A percentile compares a stretch with the other conserved stretches of the same genome.
These are phyloP conservation scores for Pygmarrhopalites habei DNA, from an alignment of 1,140 invertebrate species.

Conservation along the genomic window DNA sequence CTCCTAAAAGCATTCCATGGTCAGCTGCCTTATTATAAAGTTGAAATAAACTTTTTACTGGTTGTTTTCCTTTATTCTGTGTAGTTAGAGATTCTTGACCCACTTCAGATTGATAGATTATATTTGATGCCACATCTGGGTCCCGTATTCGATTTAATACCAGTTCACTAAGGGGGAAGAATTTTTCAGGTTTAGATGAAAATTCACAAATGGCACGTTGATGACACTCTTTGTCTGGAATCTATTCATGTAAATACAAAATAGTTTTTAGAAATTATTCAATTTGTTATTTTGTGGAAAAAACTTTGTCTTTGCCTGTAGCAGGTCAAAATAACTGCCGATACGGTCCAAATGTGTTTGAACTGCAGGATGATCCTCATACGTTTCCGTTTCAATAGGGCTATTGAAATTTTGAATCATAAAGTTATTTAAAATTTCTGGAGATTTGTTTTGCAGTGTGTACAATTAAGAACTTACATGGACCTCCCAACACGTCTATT, in stretches of 20 bases:
- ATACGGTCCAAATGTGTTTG: slow-evolving; percentile 29
- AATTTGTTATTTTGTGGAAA: not conserved
- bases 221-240: slow-evolving; percentile 40
- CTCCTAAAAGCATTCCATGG: slow-evolving; percentile 24
- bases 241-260: slow-evolving; percentile 24
- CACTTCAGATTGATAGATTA: not conserved
- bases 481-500: slow-evolving; percentile 18
- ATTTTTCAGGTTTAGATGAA: slow-evolving; percentile 38
- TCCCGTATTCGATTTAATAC: slow-evolving; percentile 38
- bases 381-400: not conserved
- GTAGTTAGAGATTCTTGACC: not conserved
- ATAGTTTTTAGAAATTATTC: not conserved
- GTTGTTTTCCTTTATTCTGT: not conserved
- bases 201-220: slow-evolving; percentile 42
- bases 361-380: slow-evolving; percentile 22
- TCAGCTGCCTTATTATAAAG: slow-evolving; percentile 24
- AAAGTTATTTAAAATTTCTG: too few species aligned
- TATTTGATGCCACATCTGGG: slow-evolving; percentile 5
- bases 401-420: too few species aligned
- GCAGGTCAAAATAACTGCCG: slow-evolving; percentile 32
- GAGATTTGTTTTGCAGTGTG: too few species aligned
- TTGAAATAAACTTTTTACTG: slow-evolving; percentile 24
- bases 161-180: slow-evolving; percentile 40
- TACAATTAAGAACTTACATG: too few species aligned
- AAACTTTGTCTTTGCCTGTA: slow-evolving; percentile 28